These are phyloP conservation scores for Cheirogaleus major DNA, from an alignment of 2,797 vertebrate genomes.

Conservation along the genomic window DNA sequence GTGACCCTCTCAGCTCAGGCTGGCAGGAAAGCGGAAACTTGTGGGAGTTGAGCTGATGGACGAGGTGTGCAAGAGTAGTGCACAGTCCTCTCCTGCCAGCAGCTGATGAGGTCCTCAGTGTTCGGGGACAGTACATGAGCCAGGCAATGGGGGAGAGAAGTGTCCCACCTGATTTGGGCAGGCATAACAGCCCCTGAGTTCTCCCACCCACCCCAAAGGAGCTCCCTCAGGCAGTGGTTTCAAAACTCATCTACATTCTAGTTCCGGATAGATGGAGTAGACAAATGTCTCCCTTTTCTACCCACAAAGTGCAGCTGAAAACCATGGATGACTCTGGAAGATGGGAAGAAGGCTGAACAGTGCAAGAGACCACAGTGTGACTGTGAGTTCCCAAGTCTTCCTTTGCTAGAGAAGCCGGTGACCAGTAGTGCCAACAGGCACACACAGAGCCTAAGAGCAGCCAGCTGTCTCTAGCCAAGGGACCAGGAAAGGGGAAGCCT, in stretches of 20 bases:
- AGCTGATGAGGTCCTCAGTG: not conserved
- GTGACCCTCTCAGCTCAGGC: not conserved
- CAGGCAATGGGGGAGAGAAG: not conserved
- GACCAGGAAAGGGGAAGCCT: not conserved
- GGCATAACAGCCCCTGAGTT: not conserved
- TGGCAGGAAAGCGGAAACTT: not conserved
- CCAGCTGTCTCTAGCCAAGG: not conserved
- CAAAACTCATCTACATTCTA: not conserved
- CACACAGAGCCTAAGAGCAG: not conserved
- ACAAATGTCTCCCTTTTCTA: not conserved
- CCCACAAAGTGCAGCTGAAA: not conserved
- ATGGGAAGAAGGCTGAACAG: not conserved
- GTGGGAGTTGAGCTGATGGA: not conserved
- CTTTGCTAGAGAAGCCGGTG: not conserved
- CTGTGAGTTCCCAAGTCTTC: not conserved
- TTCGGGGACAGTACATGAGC: not conserved
- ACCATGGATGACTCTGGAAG: not conserved
- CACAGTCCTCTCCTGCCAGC: not conserved
- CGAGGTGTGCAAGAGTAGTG: not conserved
- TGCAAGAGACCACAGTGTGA: too few species aligned
- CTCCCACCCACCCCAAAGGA: not conserved
- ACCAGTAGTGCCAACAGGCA: not conserved
- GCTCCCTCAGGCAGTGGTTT: not conserved
- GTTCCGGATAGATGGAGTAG: not conserved
- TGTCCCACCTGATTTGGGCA: not conserved